Base-by-base conservation (phyloP, 2,113 vertebrate species). In the Lichenostomus cassidix region DNA sequence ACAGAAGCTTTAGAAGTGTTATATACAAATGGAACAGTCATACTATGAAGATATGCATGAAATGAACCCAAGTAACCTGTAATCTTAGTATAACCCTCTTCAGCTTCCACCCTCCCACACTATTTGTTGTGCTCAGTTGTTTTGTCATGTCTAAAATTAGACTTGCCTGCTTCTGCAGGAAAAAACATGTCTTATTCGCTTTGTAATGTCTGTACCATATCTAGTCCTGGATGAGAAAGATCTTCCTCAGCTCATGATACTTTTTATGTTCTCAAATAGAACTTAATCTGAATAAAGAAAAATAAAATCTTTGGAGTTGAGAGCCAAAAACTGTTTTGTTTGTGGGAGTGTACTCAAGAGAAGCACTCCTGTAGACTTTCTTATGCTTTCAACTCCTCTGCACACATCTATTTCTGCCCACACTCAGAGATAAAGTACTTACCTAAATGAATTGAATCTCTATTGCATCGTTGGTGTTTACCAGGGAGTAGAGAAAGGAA, bases 111-210 rank as follows among this genome's bases (percentile, higher is more conserved):
- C 8, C 18, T 77, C 64, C 11, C 31, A 33, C 18, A 62, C 4
- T 58, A 53, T 76, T 91, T 76, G 49, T 65, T 87, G 37, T 15
- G 16, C 31, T 89, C 47, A 55, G 55, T 94, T 69, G 23, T 86
- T 93, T 60, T 83, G 39, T 44, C 58, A 76, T 46, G 20, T 55
- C 67, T 91, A 94, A 95, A 95, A 91, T 83, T 37, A 92, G 49
- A 52, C 50, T 90, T 83, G 35, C 25, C 35, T 46, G 7, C 33
- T 83, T 83, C 68, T 76, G 23, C 68, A 76, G 31, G 46, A 23
- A 77, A 53, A 75, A 89, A 59, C 2, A 41, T 4, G 15, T 58
- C 42, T 93, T 71, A 91, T 39, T 77, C 89, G 19, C 58, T 80
- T 87, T 83, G 27, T 69, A 31, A 87, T 83, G 46, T 50, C 42